phyloP scores from a whole-genome alignment of 2,113 vertebrate species.

The Alethe castanea region DNA sequence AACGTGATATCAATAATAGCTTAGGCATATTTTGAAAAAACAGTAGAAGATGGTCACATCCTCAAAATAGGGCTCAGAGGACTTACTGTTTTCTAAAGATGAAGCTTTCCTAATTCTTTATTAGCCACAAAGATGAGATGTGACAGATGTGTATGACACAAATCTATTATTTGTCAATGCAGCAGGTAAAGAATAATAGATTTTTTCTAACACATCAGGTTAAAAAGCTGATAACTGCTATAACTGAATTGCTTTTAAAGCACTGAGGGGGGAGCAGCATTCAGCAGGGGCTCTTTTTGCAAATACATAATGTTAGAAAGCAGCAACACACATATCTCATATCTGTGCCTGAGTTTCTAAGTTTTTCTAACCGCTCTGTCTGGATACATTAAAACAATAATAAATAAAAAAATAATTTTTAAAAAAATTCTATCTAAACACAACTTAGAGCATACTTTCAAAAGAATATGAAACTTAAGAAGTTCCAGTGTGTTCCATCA shows the following conservation, averaged over 20 bases:
- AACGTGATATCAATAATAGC: not conserved
- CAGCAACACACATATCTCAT: rapidly evolving
- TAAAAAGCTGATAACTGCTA: not conserved
- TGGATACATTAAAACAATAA: not conserved
- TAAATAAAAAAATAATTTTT: not conserved
- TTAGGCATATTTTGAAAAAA: not conserved
- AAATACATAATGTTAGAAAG: not conserved
- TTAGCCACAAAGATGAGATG: not conserved
- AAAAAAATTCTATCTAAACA: not conserved
- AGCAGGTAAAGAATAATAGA: not conserved
- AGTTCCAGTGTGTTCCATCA: not conserved
- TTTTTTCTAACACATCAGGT: not conserved
- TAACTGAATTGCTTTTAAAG: not conserved
- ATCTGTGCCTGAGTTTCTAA: not conserved
- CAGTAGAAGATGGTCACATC: not conserved
- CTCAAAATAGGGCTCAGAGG: not conserved
- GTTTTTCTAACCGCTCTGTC: not conserved
- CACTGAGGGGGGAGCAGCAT: not conserved
- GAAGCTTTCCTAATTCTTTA: not conserved
- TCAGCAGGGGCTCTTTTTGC: not conserved
- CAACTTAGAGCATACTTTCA: not conserved
- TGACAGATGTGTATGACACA: not conserved
- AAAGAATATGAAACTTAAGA: not conserved
- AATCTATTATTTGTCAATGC: not conserved
- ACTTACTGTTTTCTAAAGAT: not conserved